Percentiles rank a stretch among this genome's conserved stretches.
phyloP scores from a whole-genome alignment of 2,113 vertebrate species.

The Pycnonotus jocosus region DNA sequence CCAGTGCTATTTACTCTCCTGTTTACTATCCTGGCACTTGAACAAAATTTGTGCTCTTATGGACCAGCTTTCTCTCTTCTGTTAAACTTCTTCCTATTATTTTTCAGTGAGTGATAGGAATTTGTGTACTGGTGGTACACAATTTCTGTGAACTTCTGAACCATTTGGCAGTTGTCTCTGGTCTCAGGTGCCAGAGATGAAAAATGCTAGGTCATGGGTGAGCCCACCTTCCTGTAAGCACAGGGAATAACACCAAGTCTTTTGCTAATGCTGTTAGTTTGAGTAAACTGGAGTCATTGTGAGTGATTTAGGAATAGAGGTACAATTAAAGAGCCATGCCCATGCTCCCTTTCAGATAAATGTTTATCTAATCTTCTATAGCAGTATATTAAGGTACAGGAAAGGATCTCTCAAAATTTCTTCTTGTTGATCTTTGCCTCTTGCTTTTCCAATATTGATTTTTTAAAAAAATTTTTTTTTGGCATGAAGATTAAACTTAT shows the following conservation, averaged over 20 bases:
- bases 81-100: background rate
- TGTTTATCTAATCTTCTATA: background rate
- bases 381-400: background rate
- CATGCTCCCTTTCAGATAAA: background rate
- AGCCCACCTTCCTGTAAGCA: background rate
- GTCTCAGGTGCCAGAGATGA: background rate
- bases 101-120: background rate
- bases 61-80: background rate
- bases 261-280: background rate
- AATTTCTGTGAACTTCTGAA: background rate
- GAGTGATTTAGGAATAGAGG: background rate
- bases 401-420: background rate
- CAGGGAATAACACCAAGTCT: background rate
- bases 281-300: background rate
- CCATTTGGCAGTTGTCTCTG: background rate
- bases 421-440: background rate
- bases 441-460: background rate
- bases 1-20: background rate
- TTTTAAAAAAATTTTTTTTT: background rate
- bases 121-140: fast-evolving
- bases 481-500: background rate
- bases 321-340: background rate
- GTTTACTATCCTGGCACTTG: background rate
- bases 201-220: background rate
- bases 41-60: background rate